Base-by-base conservation (phyloP, 2,888 invertebrate genomes). In the Ennomos quercinarius region DNA sequence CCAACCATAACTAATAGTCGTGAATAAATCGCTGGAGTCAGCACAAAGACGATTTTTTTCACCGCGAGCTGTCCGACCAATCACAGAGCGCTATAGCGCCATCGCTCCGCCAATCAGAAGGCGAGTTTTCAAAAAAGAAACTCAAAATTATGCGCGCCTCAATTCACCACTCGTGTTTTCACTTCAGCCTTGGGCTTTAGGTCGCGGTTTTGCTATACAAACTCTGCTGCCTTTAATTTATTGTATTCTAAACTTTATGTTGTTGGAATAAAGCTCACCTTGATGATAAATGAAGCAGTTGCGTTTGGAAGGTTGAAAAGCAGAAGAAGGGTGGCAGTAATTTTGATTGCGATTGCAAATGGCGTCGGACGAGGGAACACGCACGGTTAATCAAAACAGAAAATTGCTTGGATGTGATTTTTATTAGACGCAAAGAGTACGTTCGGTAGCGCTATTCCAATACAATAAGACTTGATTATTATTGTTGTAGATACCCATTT, bases 1-100 rank as follows among this genome's bases (percentile, higher is more conserved):
- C 84, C 86, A 81, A 87, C 87, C 91, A 82, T 90, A 86, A 91
- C 91, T 91, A 91, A 91, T 90, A 89, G 89, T 87, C 83, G 87
- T 83, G 91, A 89, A 89, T 86, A 86, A 87, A 86, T 87, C 86
- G 83, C 80, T 76, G 79, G 78, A 78, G 81, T 83, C 81, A 76
- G 80, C 87, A 88, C 86, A 89, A 89, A 86, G 84, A 78, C 74
- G 72, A 70, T 84, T 86, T 88, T 89, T 88, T 87, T 78, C 73
- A 66, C 71, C 78, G 72, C 72, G 66, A 63, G 70, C 67, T 67
- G 68, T 73, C 69, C 78, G 80, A 83, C 91, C 91, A 90, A 90
- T 90, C 75, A 77, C 73, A 57, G 74, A 72, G 68, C 73, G 70
- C 66, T 71, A 68, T 64, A 66, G 64, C 56, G 63, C 71, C 61